Base-by-base conservation (phyloP, 2,113 vertebrate genomes). In the Rhinogobius similis region DNA sequence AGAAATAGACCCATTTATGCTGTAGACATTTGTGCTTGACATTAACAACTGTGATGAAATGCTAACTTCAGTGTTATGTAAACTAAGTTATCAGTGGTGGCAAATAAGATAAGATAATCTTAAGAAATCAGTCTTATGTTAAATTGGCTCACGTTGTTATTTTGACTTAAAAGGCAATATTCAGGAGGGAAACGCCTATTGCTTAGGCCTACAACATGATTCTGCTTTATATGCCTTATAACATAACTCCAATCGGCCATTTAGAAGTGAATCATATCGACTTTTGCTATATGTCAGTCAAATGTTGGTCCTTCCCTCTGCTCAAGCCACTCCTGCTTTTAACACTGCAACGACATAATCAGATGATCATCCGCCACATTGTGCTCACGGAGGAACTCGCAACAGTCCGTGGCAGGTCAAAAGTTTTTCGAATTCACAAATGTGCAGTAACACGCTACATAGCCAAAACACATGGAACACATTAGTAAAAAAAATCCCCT, bases 371-470 rank as follows among this genome's bases (percentile, higher is more conserved):
- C 62, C 24, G 26, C 29, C 79, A 72, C 68, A 62, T 64, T 18
- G 75, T 66, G 63, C 74, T 21, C 67, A 66, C 39, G 68, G 41
- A 68, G 59, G 65, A 71, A 76, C 70, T 68, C 50, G 3, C 62
- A 16, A 13, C 5, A 53, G 12, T 36, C 78, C 81, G 84, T 86
- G 79, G 80, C 81, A 83, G 39, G 24, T 26, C 67, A 41, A 72
- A 90, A 91, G 82, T 86, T 90, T 83, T 77, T 56, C 27, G 64
- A 87, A 82, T 82, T 86, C 68, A 59, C 39, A 48, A 68, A 72
- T 73, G 55, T 7, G 65, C 10, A 0, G 59, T 2, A 7, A 67
- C 79, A 80, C 69, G 46, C 0, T 11, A 0, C 11, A 6, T 2
- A 38, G 0, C 48, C 14, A n/a, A 10, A 11, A 23, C 1, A 11